Evolutionary conservation across 2,113 vertebrate genomes (phyloP).

Genomic region (Tympanuchus pallidicinctus): DNA sequence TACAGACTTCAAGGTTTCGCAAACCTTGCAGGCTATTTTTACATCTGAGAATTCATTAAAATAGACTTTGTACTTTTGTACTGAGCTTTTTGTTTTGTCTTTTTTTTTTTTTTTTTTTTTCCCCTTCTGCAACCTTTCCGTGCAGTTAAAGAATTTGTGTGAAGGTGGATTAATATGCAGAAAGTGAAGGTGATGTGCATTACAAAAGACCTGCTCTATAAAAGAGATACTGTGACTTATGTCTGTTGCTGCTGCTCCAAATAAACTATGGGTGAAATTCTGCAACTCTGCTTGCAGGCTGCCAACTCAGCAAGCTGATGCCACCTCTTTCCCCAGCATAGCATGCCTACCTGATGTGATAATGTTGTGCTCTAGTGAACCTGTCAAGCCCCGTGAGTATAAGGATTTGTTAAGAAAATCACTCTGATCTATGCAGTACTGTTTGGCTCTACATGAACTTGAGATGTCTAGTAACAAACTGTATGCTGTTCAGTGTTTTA

Average conservation of each 20-base stretch:
- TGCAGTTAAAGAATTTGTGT: neutral
- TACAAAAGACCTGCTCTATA: neutral
- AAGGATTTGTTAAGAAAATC: neutral
- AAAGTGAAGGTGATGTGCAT: neutral
- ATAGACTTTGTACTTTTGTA: neutral
- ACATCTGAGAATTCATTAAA: neutral
- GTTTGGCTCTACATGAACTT: neutral
- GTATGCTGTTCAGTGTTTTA: neutral
- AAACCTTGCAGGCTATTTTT: neutral
- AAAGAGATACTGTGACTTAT: neutral
- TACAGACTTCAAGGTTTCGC: neutral
- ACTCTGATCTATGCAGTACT: neutral
- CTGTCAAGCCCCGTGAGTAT: rapidly evolving
- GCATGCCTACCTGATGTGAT: neutral
- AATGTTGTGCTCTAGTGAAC: neutral
- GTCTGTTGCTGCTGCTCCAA: neutral
- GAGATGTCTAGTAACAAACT: neutral
- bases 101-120: neutral
- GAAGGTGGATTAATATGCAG: neutral
- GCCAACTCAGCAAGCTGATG: neutral
- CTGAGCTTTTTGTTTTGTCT: neutral
- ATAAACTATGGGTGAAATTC: neutral
- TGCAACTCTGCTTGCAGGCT: neutral
- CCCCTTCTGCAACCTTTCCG: neutral
- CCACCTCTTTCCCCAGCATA: neutral